These are phyloP conservation scores for Haemorhous mexicanus DNA, from an alignment of 2,113 vertebrate species.

Conservation along the genomic window DNA sequence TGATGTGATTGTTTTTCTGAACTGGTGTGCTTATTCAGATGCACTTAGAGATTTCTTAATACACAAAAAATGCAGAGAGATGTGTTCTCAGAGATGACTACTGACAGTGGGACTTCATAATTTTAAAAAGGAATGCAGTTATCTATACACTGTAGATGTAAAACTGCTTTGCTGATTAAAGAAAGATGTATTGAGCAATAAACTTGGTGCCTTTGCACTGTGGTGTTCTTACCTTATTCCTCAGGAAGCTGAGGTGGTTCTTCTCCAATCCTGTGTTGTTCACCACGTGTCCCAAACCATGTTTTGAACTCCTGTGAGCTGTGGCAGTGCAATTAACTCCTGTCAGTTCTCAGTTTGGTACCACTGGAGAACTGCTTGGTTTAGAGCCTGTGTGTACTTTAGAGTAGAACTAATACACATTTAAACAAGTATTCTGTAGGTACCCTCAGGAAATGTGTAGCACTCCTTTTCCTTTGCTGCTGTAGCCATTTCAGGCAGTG, in stretches of 20 bases:
- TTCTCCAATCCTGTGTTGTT: background rate
- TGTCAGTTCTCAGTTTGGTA: background rate
- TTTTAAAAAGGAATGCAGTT: background rate
- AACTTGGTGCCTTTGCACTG: background rate
- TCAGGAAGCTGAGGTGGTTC: background rate
- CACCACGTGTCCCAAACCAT: background rate
- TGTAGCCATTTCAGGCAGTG: background rate
- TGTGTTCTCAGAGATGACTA: background rate
- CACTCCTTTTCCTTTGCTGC: background rate
- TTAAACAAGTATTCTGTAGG: background rate
- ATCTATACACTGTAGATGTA: background rate
- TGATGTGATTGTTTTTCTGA: background rate
- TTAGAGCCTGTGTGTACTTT: background rate
- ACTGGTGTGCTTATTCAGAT: background rate
- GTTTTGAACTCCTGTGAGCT: background rate
- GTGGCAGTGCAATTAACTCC: background rate
- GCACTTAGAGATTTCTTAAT: background rate
- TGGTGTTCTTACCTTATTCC: background rate
- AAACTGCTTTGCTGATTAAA: background rate
- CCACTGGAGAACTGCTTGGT: background rate
- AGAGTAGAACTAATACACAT: fast-evolving
- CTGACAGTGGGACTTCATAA: background rate
- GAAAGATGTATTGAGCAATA: background rate
- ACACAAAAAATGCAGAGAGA: background rate
- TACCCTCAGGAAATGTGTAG: too few relatives aligned